phyloP scores from a whole-genome alignment of 2,113 vertebrate genomes.

The Melanotaenia duboulayi region DNA sequence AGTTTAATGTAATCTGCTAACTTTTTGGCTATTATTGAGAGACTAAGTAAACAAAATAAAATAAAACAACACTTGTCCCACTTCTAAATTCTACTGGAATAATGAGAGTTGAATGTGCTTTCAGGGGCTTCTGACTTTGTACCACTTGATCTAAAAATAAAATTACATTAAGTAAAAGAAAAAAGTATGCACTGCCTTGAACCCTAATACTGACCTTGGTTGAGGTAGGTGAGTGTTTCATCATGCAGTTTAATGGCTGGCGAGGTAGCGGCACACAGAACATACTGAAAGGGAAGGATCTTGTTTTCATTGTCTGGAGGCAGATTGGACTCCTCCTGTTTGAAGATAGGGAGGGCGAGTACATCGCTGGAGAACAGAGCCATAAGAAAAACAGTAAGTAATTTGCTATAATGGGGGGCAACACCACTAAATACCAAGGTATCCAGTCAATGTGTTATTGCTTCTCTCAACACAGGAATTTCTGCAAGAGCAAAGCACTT shows the following conservation, averaged over 20 bases:
- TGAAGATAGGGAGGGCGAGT: conserved; percentile 97
- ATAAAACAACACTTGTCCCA: background rate
- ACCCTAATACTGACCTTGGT: conserved; percentile 89
- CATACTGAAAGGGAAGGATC: conserved; percentile 97
- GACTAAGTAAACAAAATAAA: background rate
- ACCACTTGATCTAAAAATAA: background rate
- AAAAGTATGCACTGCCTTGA: background rate
- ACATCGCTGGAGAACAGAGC: conserved; percentile 86
- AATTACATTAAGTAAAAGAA: no score
- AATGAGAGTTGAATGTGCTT: background rate
- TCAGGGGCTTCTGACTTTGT: background rate
- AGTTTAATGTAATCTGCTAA: no score
- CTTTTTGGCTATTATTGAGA: no score
- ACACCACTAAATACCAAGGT: conserved; percentile 60
- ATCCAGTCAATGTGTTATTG: conserved; percentile 34
- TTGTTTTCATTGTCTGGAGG: conserved; percentile 92
- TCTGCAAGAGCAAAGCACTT: conserved; percentile 24
- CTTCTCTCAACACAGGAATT: conserved; percentile 66
- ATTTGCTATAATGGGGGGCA: conserved; percentile 34
- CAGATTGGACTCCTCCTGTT: conserved; percentile 96
- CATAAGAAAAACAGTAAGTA: conserved; percentile 4
- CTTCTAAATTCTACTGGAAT: no score
- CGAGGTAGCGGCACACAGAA: conserved; percentile 96
- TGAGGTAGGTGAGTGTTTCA: conserved; percentile 98
- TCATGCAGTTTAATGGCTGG: conserved; percentile 97